Base-by-base conservation (phyloP, 2,888 invertebrate species). In the Heliothis peltigera region DNA sequence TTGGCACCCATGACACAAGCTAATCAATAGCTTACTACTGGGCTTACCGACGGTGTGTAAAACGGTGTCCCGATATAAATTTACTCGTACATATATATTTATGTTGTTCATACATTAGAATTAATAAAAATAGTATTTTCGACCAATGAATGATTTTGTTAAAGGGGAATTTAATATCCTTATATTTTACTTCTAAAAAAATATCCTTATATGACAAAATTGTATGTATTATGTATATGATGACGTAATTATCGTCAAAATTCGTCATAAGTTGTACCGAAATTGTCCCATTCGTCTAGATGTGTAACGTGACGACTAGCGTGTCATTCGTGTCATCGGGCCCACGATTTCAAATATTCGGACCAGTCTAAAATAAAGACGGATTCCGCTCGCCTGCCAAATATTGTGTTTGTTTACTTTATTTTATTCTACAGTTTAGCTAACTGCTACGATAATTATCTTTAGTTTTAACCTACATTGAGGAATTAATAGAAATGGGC, bases 361-460 rank as follows among this genome's bases (percentile, higher is more conserved):
- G 75, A 55, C 73, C 79, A 72, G 77, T 82, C 79, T 64, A 84
- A 86, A 87, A 89, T 89, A 88, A 89, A 90, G 78, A 70, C 75
- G 68, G 80, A 88, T 87, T 83, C 86, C 85, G 58, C 44, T 62
- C 66, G 68, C 44, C 75, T 83, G 85, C 85, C 85, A 85, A 85
- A 85, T 84, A 74, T 73, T 82, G 71, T 75, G 71, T 84, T 84
- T 84, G 77, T 84, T 84, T 84, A 80, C 76, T 79, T 81, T 81
- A 80, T 77, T 81, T 81, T 75, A 59, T 79, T 64, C 52, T 44
- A 49, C 48, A 51, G 63, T 64, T 60, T 46, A 57, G 32, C 61
- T 74, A 68, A 64, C 63, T 47, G 51, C 52, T 54, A 46, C 32
- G 32, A 64, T 63, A 57, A 59, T 53, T 48, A 71, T 51, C 42